These are phyloP conservation scores for Laupala kohalensis DNA, from an alignment of 1,140 invertebrate genomes.

Conservation along the genomic window DNA sequence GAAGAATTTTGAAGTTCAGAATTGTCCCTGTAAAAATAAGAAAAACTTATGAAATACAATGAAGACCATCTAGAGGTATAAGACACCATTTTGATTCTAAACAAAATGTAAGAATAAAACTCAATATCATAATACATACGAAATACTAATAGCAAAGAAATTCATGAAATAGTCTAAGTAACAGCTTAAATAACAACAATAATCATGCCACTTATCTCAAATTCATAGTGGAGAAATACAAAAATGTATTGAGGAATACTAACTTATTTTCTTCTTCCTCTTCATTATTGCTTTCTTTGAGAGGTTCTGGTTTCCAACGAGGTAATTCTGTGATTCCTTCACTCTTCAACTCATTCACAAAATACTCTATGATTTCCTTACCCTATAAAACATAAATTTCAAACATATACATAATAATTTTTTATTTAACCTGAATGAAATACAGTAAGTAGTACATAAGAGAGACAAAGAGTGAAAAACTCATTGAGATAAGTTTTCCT, in stretches of 20 bases:
- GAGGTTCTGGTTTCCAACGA: conserved; percentile 35
- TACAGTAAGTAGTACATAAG: not conserved
- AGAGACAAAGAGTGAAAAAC: too few species aligned
- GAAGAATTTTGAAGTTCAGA: conserved; percentile 13
- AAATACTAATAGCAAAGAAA: too few species aligned
- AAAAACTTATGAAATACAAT: not conserved
- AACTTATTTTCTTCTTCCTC: not conserved
- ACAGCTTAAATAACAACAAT: too few species aligned
- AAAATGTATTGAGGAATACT: too few species aligned
- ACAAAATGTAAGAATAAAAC: too few species aligned
- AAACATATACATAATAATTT: not conserved
- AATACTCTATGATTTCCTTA: conserved; percentile 91
- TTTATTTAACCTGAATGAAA: not conserved
- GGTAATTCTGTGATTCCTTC: conserved; percentile 63
- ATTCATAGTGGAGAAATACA: too few species aligned
- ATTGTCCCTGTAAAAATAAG: not conserved
- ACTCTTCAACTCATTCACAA: conserved; percentile 65
- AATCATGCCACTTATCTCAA: too few species aligned
- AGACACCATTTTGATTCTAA: too few species aligned
- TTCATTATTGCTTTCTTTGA: not conserved
- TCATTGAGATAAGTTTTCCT: too few species aligned
- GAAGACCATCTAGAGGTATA: too few species aligned
- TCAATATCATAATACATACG: too few species aligned
- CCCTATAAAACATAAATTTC: conserved; percentile 41
- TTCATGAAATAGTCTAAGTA: too few species aligned